Evolutionary conservation across 1,140 invertebrate species (phyloP).

Genomic region (Coelopa frigida): DNA sequence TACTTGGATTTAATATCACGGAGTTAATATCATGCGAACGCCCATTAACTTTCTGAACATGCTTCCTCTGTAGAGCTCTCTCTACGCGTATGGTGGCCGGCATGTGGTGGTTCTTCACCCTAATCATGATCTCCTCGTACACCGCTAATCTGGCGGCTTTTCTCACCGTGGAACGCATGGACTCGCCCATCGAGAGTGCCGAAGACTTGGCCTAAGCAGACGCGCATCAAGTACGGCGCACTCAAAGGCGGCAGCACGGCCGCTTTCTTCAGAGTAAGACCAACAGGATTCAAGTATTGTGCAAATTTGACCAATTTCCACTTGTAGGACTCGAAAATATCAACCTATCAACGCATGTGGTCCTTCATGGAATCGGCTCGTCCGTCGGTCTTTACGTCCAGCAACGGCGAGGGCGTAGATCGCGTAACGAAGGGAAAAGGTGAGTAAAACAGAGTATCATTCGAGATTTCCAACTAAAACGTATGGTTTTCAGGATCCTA

Average conservation of each 20-base stretch:
- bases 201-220: constrained; percentile 95
- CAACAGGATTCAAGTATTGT: background rate
- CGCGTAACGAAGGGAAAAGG: constrained; percentile 77
- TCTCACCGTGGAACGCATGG: constrained; percentile 92
- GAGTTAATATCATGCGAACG: too few species aligned
- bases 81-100: constrained; percentile 84
- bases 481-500: constrained; percentile 51
- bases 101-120: constrained; percentile 97
- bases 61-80: constrained; percentile 57
- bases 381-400: constrained; percentile 76
- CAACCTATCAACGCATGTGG: constrained; percentile 88
- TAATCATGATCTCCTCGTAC: constrained; percentile 98
- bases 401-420: constrained; percentile 79
- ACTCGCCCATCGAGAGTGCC: constrained; percentile 90
- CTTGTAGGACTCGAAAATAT: constrained; percentile 82
- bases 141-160: constrained; percentile 97
- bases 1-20: too few species aligned
- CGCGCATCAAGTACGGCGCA: constrained; percentile 95
- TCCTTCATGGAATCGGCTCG: constrained; percentile 83
- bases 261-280: constrained; percentile 80
- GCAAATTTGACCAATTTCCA: background rate
- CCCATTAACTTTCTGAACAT: constrained; percentile 11
- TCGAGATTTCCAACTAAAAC: background rate
- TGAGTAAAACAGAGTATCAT: too few species aligned
- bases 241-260: constrained; percentile 85